Evolutionary conservation across 2,888 invertebrate species (phyloP), one percentile per base, ranked within the genome.

Genomic region (Coenonympha arcania): DNA sequence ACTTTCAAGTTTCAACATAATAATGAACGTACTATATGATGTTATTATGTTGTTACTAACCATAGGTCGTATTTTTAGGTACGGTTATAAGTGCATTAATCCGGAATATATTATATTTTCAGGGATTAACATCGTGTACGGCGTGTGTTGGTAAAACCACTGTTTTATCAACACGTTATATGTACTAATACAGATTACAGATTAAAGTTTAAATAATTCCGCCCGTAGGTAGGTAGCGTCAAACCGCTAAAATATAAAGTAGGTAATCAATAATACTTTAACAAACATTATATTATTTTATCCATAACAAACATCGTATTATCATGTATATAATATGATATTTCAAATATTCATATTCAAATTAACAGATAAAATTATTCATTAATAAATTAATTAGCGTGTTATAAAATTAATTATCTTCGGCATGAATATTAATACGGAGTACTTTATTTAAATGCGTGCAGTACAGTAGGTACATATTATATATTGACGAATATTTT

Each of bases 301-400:
- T 9, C 8, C 16, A 16, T 9, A 9, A 18, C 18, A 9, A 20
- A 37, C 13, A 20, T 37, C 13, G 11, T 22, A 20, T 20, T 18
- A 15, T 15, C n/a, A 15, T 28, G 40, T 24, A 28, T n/a, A 9
- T 40, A 15, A 16, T n/a, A 26, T 15, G 24, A n/a, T n/a, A n/a
- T n/a, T 15, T 16, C 24, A 40, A 36, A 37, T 37, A 37, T 37
- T 37, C 37, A 20, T 5, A 37, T 20, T 20, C 20, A 4, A 20
- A 13, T 40, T 40, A 24, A 18, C 40, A n/a, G 18, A 40, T 26
- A 28, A 26, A 18, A 40, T 40, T n/a, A 26, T 26, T 28, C 26
- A 40, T 28, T 40, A n/a, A 18, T 40, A 28, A 40, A 40, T 40
- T 40, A 28, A 40, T 40, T 40, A 40, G 26, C 16, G 40, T 26